Conservation (phyloP, 2,797 vertebrate genomes). For the Ibycter americanus region DNA sequence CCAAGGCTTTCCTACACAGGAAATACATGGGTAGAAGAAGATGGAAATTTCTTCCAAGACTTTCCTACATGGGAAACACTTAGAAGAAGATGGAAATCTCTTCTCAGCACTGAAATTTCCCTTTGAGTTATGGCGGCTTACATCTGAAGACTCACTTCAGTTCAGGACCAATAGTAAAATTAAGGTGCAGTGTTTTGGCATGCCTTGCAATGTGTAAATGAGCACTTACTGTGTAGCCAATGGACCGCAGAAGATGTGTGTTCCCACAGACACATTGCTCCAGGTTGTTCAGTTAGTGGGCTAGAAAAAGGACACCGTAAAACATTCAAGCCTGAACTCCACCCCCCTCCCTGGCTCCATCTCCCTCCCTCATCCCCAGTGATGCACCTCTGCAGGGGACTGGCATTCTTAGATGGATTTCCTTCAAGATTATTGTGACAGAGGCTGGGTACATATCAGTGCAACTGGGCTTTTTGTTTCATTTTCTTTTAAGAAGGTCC, state of each 20-base stretch:
- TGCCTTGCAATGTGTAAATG: not conserved
- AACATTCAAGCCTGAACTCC: not conserved
- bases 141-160: not conserved
- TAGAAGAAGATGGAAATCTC: not conserved
- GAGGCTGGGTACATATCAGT: not conserved
- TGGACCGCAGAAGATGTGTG: not conserved
- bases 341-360: accelerated
- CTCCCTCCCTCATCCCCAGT: not conserved
- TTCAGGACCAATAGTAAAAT: not conserved
- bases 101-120: not conserved
- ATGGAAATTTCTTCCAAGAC: not conserved
- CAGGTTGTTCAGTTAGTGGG: not conserved
- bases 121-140: not conserved
- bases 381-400: not conserved
- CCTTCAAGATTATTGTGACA: not conserved
- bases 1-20: not conserved
- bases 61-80: not conserved
- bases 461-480: not conserved
- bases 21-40: not conserved
- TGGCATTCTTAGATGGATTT: not conserved
- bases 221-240: not conserved
- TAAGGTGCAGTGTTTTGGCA: not conserved
- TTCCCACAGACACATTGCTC: not conserved
- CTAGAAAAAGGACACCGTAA: not conserved
- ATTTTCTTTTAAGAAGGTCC: not conserved